These are phyloP conservation scores for Drosophila repletoides DNA, from an alignment of 1,140 invertebrate genomes.

Conservation along the genomic window DNA sequence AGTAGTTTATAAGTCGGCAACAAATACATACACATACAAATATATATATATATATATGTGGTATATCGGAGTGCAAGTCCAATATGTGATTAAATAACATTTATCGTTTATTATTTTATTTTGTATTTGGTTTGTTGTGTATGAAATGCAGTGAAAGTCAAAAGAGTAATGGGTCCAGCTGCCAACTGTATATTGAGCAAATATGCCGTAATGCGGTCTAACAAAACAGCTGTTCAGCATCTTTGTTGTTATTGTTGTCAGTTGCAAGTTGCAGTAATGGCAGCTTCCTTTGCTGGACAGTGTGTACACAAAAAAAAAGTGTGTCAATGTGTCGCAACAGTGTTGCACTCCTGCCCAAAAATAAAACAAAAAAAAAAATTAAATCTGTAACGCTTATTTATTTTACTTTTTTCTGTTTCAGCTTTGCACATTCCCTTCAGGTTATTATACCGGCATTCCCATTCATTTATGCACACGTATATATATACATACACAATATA, in stretches of 20 bases:
- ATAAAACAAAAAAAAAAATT: background rate
- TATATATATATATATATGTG: too few species aligned
- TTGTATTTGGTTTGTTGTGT: background rate
- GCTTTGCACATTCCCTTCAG: slow-evolving; percentile 60
- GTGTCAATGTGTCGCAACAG: slow-evolving; percentile 31
- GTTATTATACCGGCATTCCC: slow-evolving; percentile 38
- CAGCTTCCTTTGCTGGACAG: too few species aligned
- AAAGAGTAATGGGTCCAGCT: background rate
- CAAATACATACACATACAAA: background rate
- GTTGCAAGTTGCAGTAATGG: background rate
- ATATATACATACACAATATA: background rate
- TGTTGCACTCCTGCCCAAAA: slow-evolving; percentile 31
- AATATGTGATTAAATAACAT: slow-evolving; percentile 43
- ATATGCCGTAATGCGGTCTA: slow-evolving; percentile 20
- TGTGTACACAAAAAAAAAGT: too few species aligned
- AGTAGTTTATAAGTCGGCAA: background rate
- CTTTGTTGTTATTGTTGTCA: background rate
- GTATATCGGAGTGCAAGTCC: background rate
- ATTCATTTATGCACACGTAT: slow-evolving; percentile 23
- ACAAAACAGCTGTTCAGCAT: too few species aligned
- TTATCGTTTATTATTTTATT: background rate
- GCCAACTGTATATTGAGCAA: background rate
- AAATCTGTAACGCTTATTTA: slow-evolving; percentile 24
- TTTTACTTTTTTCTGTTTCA: slow-evolving; percentile 48
- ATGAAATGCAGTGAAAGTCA: too few species aligned